Conservation (phyloP, 2,888 invertebrate species). For the Melipona bicolor region DNA sequence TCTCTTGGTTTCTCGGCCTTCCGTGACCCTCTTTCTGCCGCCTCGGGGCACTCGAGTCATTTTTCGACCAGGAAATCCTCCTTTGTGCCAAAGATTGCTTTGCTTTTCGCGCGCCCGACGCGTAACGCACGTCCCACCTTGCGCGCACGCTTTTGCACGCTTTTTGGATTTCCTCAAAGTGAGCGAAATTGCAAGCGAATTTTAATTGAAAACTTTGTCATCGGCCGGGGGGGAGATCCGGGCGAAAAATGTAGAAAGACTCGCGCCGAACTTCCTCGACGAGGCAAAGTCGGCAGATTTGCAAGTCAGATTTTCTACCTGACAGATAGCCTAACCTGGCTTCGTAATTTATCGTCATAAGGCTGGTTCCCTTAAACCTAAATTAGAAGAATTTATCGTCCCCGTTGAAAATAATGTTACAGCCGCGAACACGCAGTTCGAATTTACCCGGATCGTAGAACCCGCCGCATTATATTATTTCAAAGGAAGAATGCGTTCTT, state of each 20-base stretch:
- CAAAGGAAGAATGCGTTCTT: conserved; percentile 39
- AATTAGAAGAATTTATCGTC: conserved; percentile 38
- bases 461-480: conserved; percentile 43
- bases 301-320: background rate
- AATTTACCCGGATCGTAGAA: conserved; percentile 50
- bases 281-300: background rate
- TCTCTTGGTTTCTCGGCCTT: conserved; percentile 72
- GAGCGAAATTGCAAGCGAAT: too few relatives aligned
- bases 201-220: too few relatives aligned
- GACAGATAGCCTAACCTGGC: background rate
- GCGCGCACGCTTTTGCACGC: too few relatives aligned
- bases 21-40: conserved; percentile 73
- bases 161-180: background rate
- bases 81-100: conserved; percentile 16
- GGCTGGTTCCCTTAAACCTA: conserved; percentile 20
- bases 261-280: background rate
- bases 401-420: conserved; percentile 43
- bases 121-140: background rate
- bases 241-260: too few relatives aligned
- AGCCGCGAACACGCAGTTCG: conserved; percentile 13
- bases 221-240: too few relatives aligned
- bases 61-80: conserved; percentile 31
- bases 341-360: conserved; percentile 30
- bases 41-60: conserved; percentile 39
- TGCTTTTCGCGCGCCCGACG: conserved; percentile 8